Evolutionary conservation across 2,113 vertebrate genomes (phyloP).

Genomic region (Clarias batrachus): DNA sequence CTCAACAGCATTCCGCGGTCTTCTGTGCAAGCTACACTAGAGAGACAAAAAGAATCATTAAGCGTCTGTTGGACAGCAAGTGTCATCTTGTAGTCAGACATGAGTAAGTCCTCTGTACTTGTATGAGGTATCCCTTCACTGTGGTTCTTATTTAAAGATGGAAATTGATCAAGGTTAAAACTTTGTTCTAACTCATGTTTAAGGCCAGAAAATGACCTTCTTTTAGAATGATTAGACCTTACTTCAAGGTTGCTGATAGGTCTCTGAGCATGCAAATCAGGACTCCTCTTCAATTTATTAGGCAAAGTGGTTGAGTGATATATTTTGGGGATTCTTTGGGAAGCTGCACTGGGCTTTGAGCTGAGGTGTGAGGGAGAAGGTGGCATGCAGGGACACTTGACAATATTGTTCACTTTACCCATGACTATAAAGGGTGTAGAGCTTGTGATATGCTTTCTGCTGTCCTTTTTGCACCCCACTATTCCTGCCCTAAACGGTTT

Average conservation of each 20-base stretch:
- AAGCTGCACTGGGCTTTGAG: slow-evolving; percentile 55
- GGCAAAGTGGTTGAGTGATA: slow-evolving; percentile 73
- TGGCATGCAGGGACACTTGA: slow-evolving; percentile 68
- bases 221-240: slow-evolving; percentile 55
- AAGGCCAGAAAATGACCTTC: slow-evolving; percentile 69
- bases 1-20: slow-evolving; percentile 81
- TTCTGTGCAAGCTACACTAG: slow-evolving; percentile 91
- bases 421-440: slow-evolving; percentile 69
- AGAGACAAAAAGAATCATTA: slow-evolving; percentile 88
- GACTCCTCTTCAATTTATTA: slow-evolving; percentile 72
- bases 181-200: slow-evolving; percentile 63
- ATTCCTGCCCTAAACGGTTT: slow-evolving; percentile 69
- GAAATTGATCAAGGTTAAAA: slow-evolving; percentile 61
- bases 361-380: slow-evolving; percentile 64
- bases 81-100: slow-evolving; percentile 63
- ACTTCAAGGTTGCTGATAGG: slow-evolving; percentile 57
- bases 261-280: slow-evolving; percentile 63
- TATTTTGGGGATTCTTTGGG: slow-evolving; percentile 48
- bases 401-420: slow-evolving; percentile 61
- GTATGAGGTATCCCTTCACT: slow-evolving; percentile 56
- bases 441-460: slow-evolving; percentile 67
- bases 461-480: slow-evolving; percentile 70
- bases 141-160: slow-evolving; percentile 61
- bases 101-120: slow-evolving; percentile 67
- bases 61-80: slow-evolving; percentile 72